These are phyloP conservation scores for Macrobrachium rosenbergii DNA, from an alignment of 1,140 invertebrate genomes.

Conservation along the genomic window DNA sequence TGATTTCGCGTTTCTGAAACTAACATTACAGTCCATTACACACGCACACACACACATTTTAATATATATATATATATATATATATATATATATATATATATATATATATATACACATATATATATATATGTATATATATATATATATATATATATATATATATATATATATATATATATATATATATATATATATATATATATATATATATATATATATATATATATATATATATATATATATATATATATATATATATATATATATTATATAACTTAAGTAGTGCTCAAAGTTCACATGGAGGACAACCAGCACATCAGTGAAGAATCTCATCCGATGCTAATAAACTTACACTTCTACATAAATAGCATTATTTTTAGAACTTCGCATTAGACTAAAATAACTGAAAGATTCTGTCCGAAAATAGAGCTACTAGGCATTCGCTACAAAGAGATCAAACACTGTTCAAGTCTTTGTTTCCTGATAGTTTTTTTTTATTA, in stretches of 20 bases:
- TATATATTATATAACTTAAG: not conserved
- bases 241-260: not conserved
- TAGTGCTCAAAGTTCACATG: no score
- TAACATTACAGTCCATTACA: not conserved
- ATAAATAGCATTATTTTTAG: no score
- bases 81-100: constrained; percentile 23
- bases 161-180: constrained; percentile 1
- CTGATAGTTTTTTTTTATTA: no score
- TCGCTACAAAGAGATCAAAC: no score
- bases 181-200: not conserved
- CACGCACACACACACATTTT: not conserved
- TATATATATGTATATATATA: constrained; percentile 6
- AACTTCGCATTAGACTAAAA: no score
- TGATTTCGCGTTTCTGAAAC: no score
- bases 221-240: constrained; percentile 5
- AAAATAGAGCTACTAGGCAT: no score
- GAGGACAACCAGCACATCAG: no score
- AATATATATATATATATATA: constrained; percentile 15
- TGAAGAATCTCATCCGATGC: no score
- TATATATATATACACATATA: constrained; percentile 17
- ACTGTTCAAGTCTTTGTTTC: no score
- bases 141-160: constrained; percentile 15
- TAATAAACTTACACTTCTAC: no score
- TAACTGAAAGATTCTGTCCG: no score
- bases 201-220: constrained; percentile 21